These are phyloP conservation scores for Rhopalosiphum padi DNA, from an alignment of 1,140 invertebrate species.

Conservation along the genomic window DNA sequence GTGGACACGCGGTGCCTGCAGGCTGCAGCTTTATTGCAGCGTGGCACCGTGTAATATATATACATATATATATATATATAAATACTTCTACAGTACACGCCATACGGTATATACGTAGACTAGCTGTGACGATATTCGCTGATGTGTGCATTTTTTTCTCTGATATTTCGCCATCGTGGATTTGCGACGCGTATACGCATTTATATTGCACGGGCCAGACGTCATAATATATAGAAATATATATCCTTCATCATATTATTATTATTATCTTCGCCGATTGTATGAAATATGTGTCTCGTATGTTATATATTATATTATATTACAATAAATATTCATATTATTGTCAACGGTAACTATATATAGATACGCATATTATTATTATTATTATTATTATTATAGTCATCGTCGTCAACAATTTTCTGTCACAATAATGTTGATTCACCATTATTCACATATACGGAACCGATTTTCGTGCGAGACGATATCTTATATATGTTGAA, in stretches of 20 bases:
- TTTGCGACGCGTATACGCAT: neutral
- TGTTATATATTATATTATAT: neutral
- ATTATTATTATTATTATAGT: neutral
- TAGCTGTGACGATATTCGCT: neutral
- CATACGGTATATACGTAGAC: neutral
- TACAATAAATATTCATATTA: neutral
- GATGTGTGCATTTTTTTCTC: neutral
- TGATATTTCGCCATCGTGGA: neutral
- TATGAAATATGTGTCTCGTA: neutral
- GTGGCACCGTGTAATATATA: neutral
- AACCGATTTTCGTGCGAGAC: too few species aligned
- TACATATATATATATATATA: neutral
- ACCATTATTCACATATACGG: neutral
- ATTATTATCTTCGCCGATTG: neutral
- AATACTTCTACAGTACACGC: neutral
- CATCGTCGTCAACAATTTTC: neutral
- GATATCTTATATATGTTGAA: neutral
- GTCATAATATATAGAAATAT: conserved; percentile 1
- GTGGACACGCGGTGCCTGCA: neutral
- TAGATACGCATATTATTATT: neutral
- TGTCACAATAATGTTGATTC: neutral
- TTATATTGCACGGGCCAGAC: neutral
- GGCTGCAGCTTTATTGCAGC: neutral
- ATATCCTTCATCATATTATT: neutral
- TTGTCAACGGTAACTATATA: neutral